These are phyloP conservation scores for Aphelenchoides bicaudatus DNA, from an alignment of 2,888 invertebrate species.

Conservation along the genomic window DNA sequence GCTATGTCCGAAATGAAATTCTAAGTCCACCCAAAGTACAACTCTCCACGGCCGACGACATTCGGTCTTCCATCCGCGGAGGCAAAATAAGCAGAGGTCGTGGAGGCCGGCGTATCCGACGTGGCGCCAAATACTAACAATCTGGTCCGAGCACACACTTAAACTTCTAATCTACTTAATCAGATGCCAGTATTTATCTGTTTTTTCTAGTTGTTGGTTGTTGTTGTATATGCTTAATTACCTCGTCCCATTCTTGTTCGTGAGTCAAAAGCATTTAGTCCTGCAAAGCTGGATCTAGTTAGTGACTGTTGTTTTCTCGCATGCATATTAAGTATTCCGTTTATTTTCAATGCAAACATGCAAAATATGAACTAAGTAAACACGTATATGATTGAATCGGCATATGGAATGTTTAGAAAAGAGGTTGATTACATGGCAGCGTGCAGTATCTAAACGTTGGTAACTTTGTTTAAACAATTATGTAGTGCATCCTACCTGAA, in stretches of 20 bases:
- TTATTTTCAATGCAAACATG: too few relatives aligned
- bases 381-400: too few relatives aligned
- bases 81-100: conserved; percentile 3
- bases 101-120: conserved; percentile 1
- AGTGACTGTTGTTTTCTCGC: too few relatives aligned
- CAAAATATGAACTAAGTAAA: too few relatives aligned
- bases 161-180: neutral
- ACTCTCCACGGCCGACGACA: conserved; percentile 2
- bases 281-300: too few relatives aligned
- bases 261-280: too few relatives aligned
- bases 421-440: conserved; percentile 33
- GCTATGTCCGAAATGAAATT: conserved; percentile 12
- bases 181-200: neutral
- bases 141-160: neutral
- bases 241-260: too few relatives aligned
- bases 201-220: conserved; percentile 4
- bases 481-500: too few relatives aligned
- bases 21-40: conserved; percentile 6
- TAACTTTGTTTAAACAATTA: too few relatives aligned
- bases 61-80: neutral
- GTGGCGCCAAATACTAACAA: neutral
- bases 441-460: conserved; percentile 59
- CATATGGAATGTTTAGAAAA: neutral
- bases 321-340: too few relatives aligned
- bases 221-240: too few relatives aligned